Percentiles rank a stretch among this genome's conserved stretches.
Evolutionary conservation across 2,888 invertebrate species (phyloP).

Genomic region (Sphecodes monilicornis): DNA sequence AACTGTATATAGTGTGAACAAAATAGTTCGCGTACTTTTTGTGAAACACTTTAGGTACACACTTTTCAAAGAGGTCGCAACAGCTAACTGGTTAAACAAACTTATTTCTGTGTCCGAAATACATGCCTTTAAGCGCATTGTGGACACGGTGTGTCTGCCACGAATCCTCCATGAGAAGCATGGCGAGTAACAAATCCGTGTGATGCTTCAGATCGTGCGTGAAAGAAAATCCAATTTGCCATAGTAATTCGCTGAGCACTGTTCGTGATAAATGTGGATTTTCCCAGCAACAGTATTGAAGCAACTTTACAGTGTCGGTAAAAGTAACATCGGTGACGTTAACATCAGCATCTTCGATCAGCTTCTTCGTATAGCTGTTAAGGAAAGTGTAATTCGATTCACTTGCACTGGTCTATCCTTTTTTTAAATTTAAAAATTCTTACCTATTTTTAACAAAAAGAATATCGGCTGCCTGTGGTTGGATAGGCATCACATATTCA

Average conservation of each 20-base stretch:
- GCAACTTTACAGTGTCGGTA: constrained; percentile 92
- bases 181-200: constrained; percentile 94
- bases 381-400: not conserved
- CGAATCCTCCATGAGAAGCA: constrained; percentile 96
- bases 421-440: constrained; percentile 40
- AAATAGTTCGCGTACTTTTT: too few relatives aligned
- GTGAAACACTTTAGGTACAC: too few relatives aligned
- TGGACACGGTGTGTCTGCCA: constrained; percentile 98
- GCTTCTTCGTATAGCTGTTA: constrained; percentile 94
- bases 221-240: constrained; percentile 95
- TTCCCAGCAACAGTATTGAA: constrained; percentile 98
- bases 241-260: constrained; percentile 95
- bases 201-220: constrained; percentile 97
- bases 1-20: too few relatives aligned
- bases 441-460: constrained; percentile 93
- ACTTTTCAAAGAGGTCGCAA: too few relatives aligned
- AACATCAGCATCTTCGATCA: constrained; percentile 96
- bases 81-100: too few relatives aligned
- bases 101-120: not conserved
- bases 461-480: constrained; percentile 91
- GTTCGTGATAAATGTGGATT: constrained; percentile 96
- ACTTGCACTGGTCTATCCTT: not conserved
- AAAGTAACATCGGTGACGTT: constrained; percentile 90
- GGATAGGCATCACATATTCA: constrained; percentile 89
- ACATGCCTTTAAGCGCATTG: constrained; percentile 94